These are phyloP conservation scores for Sipha maydis DNA, from an alignment of 2,888 invertebrate species.

Conservation along the genomic window DNA sequence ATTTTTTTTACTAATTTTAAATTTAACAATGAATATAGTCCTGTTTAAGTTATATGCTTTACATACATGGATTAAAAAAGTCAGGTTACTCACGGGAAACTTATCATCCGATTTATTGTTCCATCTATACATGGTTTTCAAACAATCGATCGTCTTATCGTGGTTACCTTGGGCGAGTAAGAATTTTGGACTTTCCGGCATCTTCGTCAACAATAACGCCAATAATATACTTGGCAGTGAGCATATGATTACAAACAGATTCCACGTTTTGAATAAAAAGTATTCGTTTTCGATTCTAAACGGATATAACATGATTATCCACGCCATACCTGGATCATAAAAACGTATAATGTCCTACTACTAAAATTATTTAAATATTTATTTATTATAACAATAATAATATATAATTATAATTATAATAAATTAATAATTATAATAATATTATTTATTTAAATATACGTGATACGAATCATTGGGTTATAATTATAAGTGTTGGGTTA, in stretches of 20 bases:
- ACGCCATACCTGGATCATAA: conserved; percentile 75
- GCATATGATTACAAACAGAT: conserved; percentile 81
- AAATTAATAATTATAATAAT: no score
- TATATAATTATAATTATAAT: no score
- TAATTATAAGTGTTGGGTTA: no score
- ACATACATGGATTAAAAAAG: no score
- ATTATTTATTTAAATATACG: no score
- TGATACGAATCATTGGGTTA: no score
- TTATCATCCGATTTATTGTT: background rate
- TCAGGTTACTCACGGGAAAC: conserved; percentile 26
- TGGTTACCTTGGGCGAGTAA: conserved; percentile 82
- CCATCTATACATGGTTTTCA: conserved; percentile 66
- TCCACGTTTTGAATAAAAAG: conserved; percentile 82
- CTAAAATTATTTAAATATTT: no score
- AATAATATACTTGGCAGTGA: conserved; percentile 77
- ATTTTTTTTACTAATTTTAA: no score
- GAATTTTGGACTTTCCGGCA: conserved; percentile 86
- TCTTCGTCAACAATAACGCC: conserved; percentile 77
- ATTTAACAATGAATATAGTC: no score
- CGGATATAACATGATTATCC: conserved; percentile 79
- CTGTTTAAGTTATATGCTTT: no score
- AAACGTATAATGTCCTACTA: background rate
- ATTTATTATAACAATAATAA: no score
- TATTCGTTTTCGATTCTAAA: conserved; percentile 71
- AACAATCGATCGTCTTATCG: conserved; percentile 77